Evolutionary conservation across 2,113 vertebrate genomes (phyloP), one percentile per base, ranked within the genome.

Genomic region (Pollachius pollachius): DNA sequence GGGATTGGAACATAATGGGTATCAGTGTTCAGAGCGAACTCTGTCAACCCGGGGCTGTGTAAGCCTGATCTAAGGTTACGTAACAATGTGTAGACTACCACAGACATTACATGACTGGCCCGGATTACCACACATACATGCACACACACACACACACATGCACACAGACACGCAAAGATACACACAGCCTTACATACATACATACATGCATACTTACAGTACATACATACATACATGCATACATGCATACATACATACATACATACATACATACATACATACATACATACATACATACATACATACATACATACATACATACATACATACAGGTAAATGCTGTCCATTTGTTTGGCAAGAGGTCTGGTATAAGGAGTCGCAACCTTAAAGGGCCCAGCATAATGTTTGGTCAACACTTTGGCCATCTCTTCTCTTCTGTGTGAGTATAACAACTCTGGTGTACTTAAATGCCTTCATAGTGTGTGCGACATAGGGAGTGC

Each of bases 1-100:
- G 54, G 54, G 54, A 15, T 54, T 54, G n/a, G 65, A 23, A 82
- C 73, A 82, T 77, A 80, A 72, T 75, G 73, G 61, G 69, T 54
- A 74, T 78, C 81, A 78, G 84, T 75, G 52, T 64, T 78, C n/a
- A 52, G 27, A 67, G 19, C 82, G 79, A 86, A 88, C 85, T 79
- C 69, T 21, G 62, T 72, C 78, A 87, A 84, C 87, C 71, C 65
- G n/a, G 18, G 70, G 79, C 67, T 81, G 57, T 37, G 68, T 81
- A 80, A 83, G 75, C 79, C 77, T 77, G 79, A 81, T 86, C 67
- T 69, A 76, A 77, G 67, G 72, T 89, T 88, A 85, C 85, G 74
- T 86, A 87, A 89, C 84, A 75, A 78, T 78, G 73, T 88, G 76
- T 71, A 68, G 80, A 73, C 74, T 84, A 71, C 79, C 73, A 52